Percentiles rank a stretch among this genome's conserved stretches.
These are phyloP conservation scores for Chiroxiphia lanceolata DNA, from an alignment of 2,797 vertebrate genomes.

Conservation along the genomic window DNA sequence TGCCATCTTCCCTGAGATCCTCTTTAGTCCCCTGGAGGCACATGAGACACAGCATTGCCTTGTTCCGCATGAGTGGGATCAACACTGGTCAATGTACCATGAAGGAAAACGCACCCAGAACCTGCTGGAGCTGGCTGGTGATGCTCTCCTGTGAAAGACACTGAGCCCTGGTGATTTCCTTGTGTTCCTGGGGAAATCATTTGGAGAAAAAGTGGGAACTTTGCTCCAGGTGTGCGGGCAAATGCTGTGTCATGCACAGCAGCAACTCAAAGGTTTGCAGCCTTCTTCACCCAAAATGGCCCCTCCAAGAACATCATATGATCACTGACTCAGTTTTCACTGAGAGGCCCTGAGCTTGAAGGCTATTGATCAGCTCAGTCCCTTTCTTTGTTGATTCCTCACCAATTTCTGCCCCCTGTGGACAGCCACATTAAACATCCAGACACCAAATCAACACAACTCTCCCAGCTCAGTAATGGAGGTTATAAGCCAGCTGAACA, in stretches of 20 bases:
- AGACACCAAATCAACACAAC: not conserved
- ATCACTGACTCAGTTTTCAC: not conserved
- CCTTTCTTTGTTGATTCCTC: not conserved
- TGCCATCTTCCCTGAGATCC: not conserved
- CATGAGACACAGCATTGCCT: not conserved
- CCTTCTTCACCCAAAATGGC: not conserved
- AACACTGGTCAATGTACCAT: not conserved
- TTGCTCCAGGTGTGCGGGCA: fast-evolving
- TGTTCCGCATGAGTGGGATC: not conserved
- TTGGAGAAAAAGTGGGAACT: not conserved
- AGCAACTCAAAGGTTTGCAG: not conserved
- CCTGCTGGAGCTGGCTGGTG: not conserved
- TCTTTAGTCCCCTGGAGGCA: not conserved
- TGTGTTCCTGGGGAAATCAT: not conserved
- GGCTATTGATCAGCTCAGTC: not conserved
- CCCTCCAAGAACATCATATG: not conserved
- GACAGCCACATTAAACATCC: not conserved
- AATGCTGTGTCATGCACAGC: not conserved
- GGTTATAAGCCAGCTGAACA: slow-evolving; percentile 14
- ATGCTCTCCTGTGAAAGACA: fast-evolving
- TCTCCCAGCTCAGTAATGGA: not conserved
- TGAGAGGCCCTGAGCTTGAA: not conserved
- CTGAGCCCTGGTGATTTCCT: not conserved
- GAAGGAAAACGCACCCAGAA: not conserved
- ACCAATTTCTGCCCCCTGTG: not conserved